A percentile compares a stretch with the other conserved stretches of the same genome.
These are phyloP conservation scores for Megalops cyprinoides DNA, from an alignment of 2,797 vertebrate genomes.

Conservation along the genomic window DNA sequence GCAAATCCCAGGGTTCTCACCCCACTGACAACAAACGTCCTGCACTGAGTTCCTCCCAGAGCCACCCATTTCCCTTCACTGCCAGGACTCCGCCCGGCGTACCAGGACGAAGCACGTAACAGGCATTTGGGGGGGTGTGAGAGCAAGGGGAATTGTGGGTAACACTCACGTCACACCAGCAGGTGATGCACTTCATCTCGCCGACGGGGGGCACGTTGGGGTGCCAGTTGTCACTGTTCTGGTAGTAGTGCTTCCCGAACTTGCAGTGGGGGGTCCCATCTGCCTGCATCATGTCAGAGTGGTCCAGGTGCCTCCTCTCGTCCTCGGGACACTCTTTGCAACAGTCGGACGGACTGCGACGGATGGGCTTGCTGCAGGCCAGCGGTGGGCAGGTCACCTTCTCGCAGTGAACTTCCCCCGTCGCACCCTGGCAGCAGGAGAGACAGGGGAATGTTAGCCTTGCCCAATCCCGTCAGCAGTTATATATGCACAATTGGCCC, in stretches of 20 bases:
- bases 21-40: background rate
- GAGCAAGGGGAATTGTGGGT: constrained; percentile 4
- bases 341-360: constrained; percentile 88
- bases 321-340: constrained; percentile 91
- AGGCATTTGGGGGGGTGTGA: background rate
- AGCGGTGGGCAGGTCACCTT: constrained; percentile 90
- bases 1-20: constrained; percentile 26
- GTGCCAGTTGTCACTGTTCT: constrained; percentile 95
- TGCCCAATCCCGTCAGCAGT: background rate
- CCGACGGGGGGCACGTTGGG: constrained; percentile 88
- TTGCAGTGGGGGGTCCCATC: constrained; percentile 88
- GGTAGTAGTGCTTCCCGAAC: constrained; percentile 90
- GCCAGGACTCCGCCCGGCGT: too few species aligned
- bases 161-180: constrained; percentile 90
- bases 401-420: constrained; percentile 94
- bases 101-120: background rate
- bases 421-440: constrained; percentile 75
- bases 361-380: constrained; percentile 85
- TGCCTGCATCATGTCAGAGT: constrained; percentile 90
- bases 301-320: constrained; percentile 65
- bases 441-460: background rate
- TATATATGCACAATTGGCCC: background rate
- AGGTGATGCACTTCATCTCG: constrained; percentile 97
- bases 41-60: background rate
- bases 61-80: background rate